Base-by-base conservation (phyloP, 2,888 invertebrate species). In the Marronus borbonicus region DNA sequence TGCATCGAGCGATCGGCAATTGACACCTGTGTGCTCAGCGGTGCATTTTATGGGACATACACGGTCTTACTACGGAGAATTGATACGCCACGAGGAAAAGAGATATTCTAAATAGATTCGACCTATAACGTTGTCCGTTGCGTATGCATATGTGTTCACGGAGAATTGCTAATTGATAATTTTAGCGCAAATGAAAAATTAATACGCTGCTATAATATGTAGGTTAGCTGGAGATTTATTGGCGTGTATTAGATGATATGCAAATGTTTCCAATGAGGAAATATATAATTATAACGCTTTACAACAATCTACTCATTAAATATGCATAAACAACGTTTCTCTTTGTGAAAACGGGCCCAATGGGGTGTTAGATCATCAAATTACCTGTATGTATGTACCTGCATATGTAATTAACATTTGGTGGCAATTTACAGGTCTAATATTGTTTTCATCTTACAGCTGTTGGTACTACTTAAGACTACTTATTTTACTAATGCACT, bases 11-110 rank as follows among this genome's bases (percentile, higher is more conserved):
- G 17, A 72, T 39, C 58, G 39, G 36, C 58, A 62, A 52, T 76
- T 50, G 58, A 50, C 76, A 76, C 76, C 76, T 76, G 76, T 66
- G 76, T 76, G 55, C 20, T 74, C 74, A 74, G 64, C 52, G 74
- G 44, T 74, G 76, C 76, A 52, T 76, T 76, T 76, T 76, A 65
- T 76, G 65, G 44, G 31, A 69, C 69, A 69, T 55, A 17, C 31
- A 17, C 31, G 69, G 69, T 28, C 39, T 31, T 49, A 31, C 12
- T 36, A 5, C 31, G 5, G 31, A 36, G 31, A 36, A 5, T 36
- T 36, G 7, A 60, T 28, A 60, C 12, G 60, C 20, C 12, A 20
- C 5, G 20, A 24, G 8, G 31, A 24, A 62, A 24, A 62, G 24
- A 14, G 62, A 14, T 62, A 14, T 62, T 12, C 20, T 31, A 10